phyloP scores from a whole-genome alignment of 53 echinoderm and acorn worm species.

The Apostichopus leukothele region DNA sequence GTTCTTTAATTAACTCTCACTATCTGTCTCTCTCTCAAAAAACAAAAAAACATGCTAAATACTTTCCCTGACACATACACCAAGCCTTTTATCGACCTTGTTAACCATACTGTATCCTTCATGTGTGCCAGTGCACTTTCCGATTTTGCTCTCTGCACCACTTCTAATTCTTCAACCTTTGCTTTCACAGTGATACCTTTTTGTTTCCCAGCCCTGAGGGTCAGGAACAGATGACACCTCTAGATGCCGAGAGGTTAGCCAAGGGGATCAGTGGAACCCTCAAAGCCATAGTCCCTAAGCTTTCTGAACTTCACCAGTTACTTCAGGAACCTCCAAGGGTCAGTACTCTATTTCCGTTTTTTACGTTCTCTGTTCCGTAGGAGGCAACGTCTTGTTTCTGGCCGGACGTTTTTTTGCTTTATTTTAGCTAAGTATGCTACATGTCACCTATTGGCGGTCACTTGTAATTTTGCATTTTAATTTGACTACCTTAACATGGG shows the following conservation, averaged over 20 bases:
- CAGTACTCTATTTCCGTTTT: conserved; percentile 21
- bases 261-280: conserved; percentile 92
- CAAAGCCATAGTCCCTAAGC: conserved; percentile 85
- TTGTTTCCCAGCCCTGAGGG: conserved; percentile 84
- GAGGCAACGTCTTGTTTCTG: too few relatives aligned
- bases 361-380: too few relatives aligned
- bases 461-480: background rate
- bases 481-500: too few relatives aligned
- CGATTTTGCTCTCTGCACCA: background rate
- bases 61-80: too few relatives aligned
- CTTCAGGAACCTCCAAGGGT: conserved; percentile 89
- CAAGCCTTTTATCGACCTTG: too few relatives aligned
- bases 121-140: background rate
- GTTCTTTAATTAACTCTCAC: too few relatives aligned
- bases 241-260: conserved; percentile 95
- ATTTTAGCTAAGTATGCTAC: too few relatives aligned
- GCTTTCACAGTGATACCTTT: conserved; percentile 41
- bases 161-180: conserved; percentile 2
- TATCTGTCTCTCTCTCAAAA: too few relatives aligned
- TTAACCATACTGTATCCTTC: background rate
- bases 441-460: too few relatives aligned
- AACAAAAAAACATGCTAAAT: too few relatives aligned
- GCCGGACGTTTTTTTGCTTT: too few relatives aligned
- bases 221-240: conserved; percentile 97
- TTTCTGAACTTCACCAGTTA: conserved; percentile 87